Evolutionary conservation across 2,797 vertebrate genomes (phyloP), one percentile per base, ranked within the genome.

Genomic region (Parauchenoglanis punctatus): DNA sequence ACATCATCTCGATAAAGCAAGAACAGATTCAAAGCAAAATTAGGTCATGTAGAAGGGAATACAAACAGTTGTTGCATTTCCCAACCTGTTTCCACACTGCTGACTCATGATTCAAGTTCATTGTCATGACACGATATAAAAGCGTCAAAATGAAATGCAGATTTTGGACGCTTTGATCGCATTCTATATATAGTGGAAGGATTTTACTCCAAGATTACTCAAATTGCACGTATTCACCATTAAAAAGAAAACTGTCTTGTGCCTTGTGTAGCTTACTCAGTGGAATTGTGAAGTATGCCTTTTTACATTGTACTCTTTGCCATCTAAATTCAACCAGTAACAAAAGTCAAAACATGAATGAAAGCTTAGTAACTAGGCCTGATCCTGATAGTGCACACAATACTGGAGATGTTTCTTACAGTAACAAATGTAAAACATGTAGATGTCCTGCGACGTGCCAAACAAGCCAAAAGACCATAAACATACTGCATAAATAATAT

Each of bases 1-100:
- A 85, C 87, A 84, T 85, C 35, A 81, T 90, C 83, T 81, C n/a
- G 54, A 85, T 85, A 88, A 89, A 87, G 44, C 73, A 75, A 85
- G 28, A 86, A 52, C 86, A 87, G 59, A 77, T 81, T 54, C 44
- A 85, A 83, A 87, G 54, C 49, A 67, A 89, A 90, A 87, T 25
- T 56, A 81, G 65, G 87, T 70, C 77, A 68, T 84, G 70, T 40
- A 70, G 70, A 68, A 80, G 13, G 17, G 65, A 46, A 56, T 67
- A 18, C 61, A 67, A 40, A 12, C 59, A 75, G 23, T 81, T 81
- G 58, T 6, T n/a, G 35, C 58, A 46, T 61, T 63, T 80, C 56
- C 77, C 77, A 80, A 31, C 54, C 77, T 59, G 77, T 59, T 61
- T 81, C 12, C 12, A 44, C 13, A 46, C 13, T n/a, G 35, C 25